phyloP scores from a whole-genome alignment of 2,113 vertebrate species.

The Neogale vison region DNA sequence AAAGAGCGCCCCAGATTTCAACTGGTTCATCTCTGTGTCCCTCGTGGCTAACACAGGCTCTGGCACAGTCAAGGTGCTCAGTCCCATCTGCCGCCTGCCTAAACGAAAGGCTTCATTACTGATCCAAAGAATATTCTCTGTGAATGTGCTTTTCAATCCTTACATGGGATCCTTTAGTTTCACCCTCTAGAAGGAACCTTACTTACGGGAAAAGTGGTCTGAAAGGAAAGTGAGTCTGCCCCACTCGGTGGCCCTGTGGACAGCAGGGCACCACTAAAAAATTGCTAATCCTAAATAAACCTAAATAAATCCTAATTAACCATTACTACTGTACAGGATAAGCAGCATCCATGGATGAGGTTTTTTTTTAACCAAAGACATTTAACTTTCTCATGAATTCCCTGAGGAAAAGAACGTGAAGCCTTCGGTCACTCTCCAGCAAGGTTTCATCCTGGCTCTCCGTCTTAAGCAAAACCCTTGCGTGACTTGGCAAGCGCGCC shows the following conservation, averaged over 20 bases:
- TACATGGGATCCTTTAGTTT: background rate
- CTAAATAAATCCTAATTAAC: background rate
- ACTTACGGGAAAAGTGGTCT: background rate
- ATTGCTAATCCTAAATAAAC: background rate
- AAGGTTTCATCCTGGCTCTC: background rate
- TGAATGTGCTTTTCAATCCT: background rate
- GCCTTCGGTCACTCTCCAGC: background rate
- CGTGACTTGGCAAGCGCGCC: background rate
- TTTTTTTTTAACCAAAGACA: background rate
- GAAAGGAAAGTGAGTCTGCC: background rate
- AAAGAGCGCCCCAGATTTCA: background rate
- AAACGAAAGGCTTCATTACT: background rate
- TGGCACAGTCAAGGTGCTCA: background rate
- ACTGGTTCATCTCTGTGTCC: background rate
- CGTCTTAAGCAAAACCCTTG: background rate
- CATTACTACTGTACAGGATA: background rate
- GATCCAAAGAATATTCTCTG: background rate
- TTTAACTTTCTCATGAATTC: background rate
- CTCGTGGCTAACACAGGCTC: background rate
- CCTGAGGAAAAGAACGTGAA: background rate
- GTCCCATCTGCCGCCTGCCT: background rate
- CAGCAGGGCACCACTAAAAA: background rate
- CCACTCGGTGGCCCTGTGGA: fast-evolving
- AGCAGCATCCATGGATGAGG: background rate
- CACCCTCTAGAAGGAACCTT: background rate